A percentile compares a stretch with the other conserved stretches of the same genome.
Evolutionary conservation across 30 jellyfish, hydroid and myxozoan genomes (phyloP).

Genomic region (Cassiopea andromeda): DNA sequence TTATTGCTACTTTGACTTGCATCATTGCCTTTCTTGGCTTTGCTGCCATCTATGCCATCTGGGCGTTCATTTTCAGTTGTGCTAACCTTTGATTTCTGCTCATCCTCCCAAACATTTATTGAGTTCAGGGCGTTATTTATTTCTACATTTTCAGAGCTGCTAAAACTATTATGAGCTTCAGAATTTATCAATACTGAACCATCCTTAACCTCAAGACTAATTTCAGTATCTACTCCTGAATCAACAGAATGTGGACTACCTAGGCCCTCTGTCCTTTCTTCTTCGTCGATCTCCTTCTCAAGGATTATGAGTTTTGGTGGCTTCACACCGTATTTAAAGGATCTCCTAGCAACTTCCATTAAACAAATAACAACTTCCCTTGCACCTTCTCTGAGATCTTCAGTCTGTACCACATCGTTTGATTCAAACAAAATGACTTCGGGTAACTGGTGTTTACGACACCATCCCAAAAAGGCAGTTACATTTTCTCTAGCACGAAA

Average conservation of each 20-base stretch:
- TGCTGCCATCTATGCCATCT: not conserved
- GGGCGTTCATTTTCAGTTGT: not conserved
- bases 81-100: not conserved
- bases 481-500: constrained; percentile 94
- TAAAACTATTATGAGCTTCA: constrained; percentile 7
- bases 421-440: constrained; percentile 95
- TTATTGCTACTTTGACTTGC: constrained; percentile 31
- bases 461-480: constrained; percentile 86
- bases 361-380: constrained; percentile 96
- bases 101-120: not conserved
- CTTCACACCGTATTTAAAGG: constrained; percentile 88
- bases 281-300: constrained; percentile 91
- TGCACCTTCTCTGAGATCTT: constrained; percentile 94
- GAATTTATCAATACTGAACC: not conserved
- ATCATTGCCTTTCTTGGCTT: not conserved
- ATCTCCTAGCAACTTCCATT: constrained; percentile 97
- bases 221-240: constrained; percentile 92
- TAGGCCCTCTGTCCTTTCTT: constrained; percentile 60
- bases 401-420: constrained; percentile 96
- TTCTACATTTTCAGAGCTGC: not conserved
- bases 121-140: not conserved
- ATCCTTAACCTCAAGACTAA: not conserved
- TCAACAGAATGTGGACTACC: constrained; percentile 87
- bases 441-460: constrained; percentile 84
- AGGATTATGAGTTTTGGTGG: constrained; percentile 88